phyloP scores from a whole-genome alignment of 2,797 vertebrate species.

The Syngnathus rostellatus region DNA sequence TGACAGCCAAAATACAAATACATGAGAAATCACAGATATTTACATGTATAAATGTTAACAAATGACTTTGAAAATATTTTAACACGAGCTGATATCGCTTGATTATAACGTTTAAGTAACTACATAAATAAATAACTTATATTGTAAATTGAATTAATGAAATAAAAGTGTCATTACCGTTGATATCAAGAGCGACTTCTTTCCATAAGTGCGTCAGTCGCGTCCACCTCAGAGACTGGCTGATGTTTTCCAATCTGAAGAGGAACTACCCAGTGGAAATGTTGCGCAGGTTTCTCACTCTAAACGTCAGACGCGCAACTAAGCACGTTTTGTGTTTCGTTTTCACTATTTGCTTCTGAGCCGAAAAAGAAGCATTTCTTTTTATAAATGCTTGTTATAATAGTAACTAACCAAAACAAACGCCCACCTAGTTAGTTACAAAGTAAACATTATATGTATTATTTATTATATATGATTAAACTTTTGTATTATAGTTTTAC shows the following conservation, averaged over 20 bases:
- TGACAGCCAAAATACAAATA: background rate
- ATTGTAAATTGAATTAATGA: too few species aligned
- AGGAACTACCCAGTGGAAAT: background rate
- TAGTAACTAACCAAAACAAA: too few species aligned
- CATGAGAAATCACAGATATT: background rate
- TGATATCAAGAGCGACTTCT: slow-evolving; percentile 1
- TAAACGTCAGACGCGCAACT: background rate
- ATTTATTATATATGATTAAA: too few species aligned
- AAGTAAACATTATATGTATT: too few species aligned
- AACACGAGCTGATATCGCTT: background rate
- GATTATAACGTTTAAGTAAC: background rate
- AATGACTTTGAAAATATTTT: too few species aligned
- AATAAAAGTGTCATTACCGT: background rate
- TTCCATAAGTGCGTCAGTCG: background rate
- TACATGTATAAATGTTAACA: too few species aligned
- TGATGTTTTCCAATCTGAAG: background rate
- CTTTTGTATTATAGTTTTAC: too few species aligned
- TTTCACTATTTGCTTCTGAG: background rate
- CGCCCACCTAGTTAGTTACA: too few species aligned
- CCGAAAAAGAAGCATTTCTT: background rate
- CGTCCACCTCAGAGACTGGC: background rate
- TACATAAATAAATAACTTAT: background rate
- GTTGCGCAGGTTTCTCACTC: background rate
- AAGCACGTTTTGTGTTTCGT: background rate
- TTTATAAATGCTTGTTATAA: too few species aligned